Conservation (phyloP, 1,140 invertebrate species). For the Platyura marginata region DNA sequence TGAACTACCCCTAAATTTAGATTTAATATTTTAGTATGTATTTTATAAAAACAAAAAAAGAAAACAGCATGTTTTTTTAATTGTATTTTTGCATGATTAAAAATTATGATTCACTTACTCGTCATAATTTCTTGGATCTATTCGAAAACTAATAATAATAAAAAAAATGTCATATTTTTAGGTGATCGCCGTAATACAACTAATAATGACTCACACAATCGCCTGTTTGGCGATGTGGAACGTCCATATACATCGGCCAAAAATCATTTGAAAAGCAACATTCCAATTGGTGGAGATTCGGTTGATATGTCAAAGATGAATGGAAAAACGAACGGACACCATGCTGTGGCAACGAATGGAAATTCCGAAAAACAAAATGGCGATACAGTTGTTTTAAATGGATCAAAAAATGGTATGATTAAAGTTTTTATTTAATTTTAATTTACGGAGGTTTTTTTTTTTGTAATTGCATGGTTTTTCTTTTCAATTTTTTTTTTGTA, state of each 20-base stretch:
- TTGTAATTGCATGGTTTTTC: no score
- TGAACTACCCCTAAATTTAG: no score
- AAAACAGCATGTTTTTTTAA: no score
- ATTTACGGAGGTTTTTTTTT: no score
- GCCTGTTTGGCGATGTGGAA: constrained; percentile 20
- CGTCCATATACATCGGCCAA: constrained; percentile 20
- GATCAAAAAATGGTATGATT: no score
- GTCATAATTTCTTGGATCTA: background rate
- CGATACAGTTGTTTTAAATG: no score
- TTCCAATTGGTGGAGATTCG: constrained; percentile 19
- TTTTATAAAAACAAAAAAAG: no score
- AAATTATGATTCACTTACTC: background rate
- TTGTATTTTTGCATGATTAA: no score
- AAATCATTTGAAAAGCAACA: constrained; percentile 24
- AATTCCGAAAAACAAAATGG: no score
- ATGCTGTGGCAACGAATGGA: background rate
- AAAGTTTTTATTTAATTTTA: no score
- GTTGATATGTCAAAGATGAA: constrained; percentile 11
- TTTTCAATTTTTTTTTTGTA: no score
- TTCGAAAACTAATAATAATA: background rate
- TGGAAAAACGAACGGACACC: constrained; percentile 8
- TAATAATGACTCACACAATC: constrained; percentile 12
- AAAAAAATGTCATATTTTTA: background rate
- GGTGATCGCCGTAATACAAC: background rate
- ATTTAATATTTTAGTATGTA: no score